These are phyloP conservation scores for Galbula dea DNA, from an alignment of 2,113 vertebrate species.

Conservation along the genomic window DNA sequence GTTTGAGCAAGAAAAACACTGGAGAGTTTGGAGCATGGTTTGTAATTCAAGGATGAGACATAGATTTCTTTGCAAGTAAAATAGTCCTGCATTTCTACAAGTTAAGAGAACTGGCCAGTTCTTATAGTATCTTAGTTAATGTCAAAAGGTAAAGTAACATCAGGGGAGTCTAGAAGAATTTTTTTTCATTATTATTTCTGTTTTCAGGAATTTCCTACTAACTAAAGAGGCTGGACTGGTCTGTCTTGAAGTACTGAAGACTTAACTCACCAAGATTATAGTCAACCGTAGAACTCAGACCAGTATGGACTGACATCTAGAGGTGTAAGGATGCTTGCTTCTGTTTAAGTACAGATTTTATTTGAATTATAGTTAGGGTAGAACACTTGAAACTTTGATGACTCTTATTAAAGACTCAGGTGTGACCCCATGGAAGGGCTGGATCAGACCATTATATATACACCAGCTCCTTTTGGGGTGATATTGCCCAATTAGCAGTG, in stretches of 20 bases:
- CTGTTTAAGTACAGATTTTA: neutral
- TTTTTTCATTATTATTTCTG: neutral
- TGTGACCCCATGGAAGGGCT: neutral
- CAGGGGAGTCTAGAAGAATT: neutral
- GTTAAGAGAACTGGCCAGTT: neutral
- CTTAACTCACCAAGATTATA: neutral
- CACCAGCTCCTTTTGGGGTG: neutral
- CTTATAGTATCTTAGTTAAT: neutral
- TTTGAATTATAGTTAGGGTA: neutral
- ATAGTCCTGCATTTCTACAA: neutral
- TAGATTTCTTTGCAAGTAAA: neutral
- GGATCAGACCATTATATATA: neutral
- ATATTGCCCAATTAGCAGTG: neutral
- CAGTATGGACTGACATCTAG: neutral
- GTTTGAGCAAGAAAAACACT: neutral
- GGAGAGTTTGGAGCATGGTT: neutral
- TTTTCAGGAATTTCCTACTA: neutral
- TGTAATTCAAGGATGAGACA: neutral
- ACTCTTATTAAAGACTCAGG: neutral
- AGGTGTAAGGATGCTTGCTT: rapidly evolving
- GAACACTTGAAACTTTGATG: neutral
- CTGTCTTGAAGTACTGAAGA: neutral
- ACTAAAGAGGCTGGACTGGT: rapidly evolving
- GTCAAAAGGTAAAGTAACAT: neutral
- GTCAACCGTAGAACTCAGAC: neutral